A percentile compares a stretch with the other conserved stretches of the same genome.
Conservation (phyloP, 2,888 invertebrate genomes). For the Cerceris rybyensis region DNA sequence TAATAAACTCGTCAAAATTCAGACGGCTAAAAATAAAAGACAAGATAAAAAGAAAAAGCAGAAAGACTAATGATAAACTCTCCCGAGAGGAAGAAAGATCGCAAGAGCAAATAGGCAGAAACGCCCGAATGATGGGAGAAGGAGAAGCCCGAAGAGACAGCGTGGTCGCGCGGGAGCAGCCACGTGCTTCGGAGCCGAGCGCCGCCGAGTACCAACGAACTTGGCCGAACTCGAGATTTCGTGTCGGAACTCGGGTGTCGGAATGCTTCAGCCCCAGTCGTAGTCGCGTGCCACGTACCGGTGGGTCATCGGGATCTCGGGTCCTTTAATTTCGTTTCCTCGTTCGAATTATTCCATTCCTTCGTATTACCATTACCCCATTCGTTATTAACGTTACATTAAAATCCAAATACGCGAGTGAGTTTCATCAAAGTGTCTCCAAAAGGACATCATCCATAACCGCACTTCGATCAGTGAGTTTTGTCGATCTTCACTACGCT, state of each 20-base stretch:
- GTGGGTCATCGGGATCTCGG: constrained; percentile 21
- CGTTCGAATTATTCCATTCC: not conserved
- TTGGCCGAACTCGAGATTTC: constrained; percentile 68
- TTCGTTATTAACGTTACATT: too few species aligned
- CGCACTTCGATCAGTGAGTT: too few species aligned
- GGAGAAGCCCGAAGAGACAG: constrained; percentile 22
- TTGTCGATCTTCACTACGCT: too few species aligned
- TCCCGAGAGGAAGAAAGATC: too few species aligned
- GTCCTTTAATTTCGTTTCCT: constrained; percentile 16
- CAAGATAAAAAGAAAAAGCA: not conserved
- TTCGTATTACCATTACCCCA: too few species aligned
- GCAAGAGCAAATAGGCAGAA: too few species aligned
- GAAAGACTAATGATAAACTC: not conserved
- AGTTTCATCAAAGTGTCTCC: too few species aligned
- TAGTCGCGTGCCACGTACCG: constrained; percentile 74
- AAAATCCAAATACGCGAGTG: too few species aligned
- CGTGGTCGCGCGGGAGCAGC: constrained; percentile 55
- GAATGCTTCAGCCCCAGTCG: constrained; percentile 77
- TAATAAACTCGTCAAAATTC: not conserved
- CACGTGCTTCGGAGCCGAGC: constrained; percentile 71
- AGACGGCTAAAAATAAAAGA: not conserved
- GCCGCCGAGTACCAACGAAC: constrained; percentile 60
- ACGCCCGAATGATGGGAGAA: not conserved
- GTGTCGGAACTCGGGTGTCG: constrained; percentile 69
- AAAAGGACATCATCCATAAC: too few species aligned